Conservation (phyloP, 2,797 vertebrate genomes). For the Notamacropus eugenii region DNA sequence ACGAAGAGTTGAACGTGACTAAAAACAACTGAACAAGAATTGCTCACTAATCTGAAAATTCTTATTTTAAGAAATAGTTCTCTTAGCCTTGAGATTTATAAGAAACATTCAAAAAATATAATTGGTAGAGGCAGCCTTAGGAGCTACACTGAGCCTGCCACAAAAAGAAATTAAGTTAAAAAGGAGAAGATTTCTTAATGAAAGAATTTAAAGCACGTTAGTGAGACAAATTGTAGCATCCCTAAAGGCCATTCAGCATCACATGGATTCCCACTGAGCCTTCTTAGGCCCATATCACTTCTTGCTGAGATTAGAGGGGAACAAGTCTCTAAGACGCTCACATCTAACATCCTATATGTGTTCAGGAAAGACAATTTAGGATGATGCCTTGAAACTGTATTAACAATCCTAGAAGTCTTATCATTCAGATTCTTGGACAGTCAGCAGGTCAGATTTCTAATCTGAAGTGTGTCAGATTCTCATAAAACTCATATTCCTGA, state of each 20-base stretch:
- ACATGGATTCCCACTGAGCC: neutral
- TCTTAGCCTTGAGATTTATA: neutral
- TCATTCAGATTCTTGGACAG: neutral
- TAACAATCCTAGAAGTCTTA: slow-evolving; percentile 2
- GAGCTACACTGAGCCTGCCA: neutral
- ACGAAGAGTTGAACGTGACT: neutral
- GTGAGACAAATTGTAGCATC: slow-evolving; percentile 8
- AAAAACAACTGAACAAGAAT: neutral
- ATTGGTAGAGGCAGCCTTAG: neutral
- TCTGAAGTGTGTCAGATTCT: neutral
- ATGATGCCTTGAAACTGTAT: slow-evolving; percentile 19
- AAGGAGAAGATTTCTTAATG: neutral
- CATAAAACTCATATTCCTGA: neutral
- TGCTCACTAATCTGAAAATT: neutral
- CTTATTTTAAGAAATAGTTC: neutral
- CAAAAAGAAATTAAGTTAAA: neutral
- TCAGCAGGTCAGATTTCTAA: neutral
- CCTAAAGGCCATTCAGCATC: slow-evolving; percentile 18
- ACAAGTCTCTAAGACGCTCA: slow-evolving; percentile 5
- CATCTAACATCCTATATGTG: neutral
- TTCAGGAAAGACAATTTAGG: neutral
- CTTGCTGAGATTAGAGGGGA: slow-evolving; percentile 14
- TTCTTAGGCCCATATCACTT: neutral
- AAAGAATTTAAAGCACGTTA: neutral
- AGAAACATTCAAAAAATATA: neutral